These are phyloP conservation scores for Sinosuthora webbiana DNA, from an alignment of 2,113 vertebrate genomes.

Conservation along the genomic window DNA sequence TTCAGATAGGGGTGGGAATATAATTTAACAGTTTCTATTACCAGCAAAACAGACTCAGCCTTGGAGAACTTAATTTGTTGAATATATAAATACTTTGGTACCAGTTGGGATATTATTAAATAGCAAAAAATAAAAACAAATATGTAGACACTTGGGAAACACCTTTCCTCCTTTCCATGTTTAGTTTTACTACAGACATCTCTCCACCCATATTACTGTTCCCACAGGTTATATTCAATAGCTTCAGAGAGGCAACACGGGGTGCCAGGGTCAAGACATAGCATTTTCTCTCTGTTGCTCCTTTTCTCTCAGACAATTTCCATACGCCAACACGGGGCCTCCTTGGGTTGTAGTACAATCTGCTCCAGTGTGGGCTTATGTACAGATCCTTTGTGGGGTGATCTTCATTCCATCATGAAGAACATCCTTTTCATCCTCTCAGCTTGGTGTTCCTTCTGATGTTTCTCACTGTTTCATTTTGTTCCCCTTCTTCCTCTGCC, in stretches of 20 bases:
- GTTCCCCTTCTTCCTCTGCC: neutral
- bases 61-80: neutral
- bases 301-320: neutral
- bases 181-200: neutral
- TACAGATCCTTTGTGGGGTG: neutral
- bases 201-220: neutral
- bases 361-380: neutral
- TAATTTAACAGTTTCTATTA: neutral
- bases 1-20: neutral
- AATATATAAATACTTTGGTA: neutral
- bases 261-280: rapidly evolving
- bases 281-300: neutral
- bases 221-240: neutral
- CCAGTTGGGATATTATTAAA: neutral
- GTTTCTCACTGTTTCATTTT: neutral
- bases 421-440: neutral
- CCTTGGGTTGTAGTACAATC: neutral
- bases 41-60: neutral
- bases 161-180: neutral
- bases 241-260: neutral
- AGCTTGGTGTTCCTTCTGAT: neutral
- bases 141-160: neutral
- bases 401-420: neutral
- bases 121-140: neutral
- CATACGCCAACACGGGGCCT: neutral